Evolutionary conservation across 30 jellyfish, hydroid and myxozoan genomes (phyloP), one percentile per base, ranked within the genome.

Genomic region (Morbakka virulenta): DNA sequence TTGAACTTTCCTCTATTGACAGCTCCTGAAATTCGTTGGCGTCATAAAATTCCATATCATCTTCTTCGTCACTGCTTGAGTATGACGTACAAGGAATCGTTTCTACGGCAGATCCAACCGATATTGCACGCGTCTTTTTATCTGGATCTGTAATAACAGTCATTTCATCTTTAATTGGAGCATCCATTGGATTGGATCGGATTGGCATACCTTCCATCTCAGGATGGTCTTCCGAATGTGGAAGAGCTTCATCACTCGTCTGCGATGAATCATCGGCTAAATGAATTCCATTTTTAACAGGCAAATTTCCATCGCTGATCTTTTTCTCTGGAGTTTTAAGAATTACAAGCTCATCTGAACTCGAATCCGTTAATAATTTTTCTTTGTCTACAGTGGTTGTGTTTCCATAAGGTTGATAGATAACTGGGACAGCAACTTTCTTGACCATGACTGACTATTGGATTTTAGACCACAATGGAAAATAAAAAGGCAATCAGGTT

Each of bases 41-140:
- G 73, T 90, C 98, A 52, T 77, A 90, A 50, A 90, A 90, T 61
- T 90, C 98, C 20, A 32, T 83, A 28, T 70, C 89, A 57, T 80
- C 95, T 9, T 90, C 98, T 41, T 89, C 97, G 67, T 90, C 98
- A 28, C 93, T 77, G 67, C 98, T 90, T 0, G 98, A 83, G 77
- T 80, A 90, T 30, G 98, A 77, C 63, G 84, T 72, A 26, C 94
- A 83, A 12, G 98, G 98, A 21, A 90, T 86, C 6, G 95, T 90
- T 35, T 86, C 96, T 23, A 84, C 88, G 34, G 84, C 87, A 41
- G 57, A 9, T 9, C 57, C 57, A 6, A 41, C 57, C 57, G 57
- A 41, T 6, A 41, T 41, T 41, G 57, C 57, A 41, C 57, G 57
- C 9, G 57, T 41, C 57, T 41, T 41, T 41, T 41, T 41, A 41